Conservation (phyloP, 1,140 invertebrate species). For the Cydia amplana region DNA sequence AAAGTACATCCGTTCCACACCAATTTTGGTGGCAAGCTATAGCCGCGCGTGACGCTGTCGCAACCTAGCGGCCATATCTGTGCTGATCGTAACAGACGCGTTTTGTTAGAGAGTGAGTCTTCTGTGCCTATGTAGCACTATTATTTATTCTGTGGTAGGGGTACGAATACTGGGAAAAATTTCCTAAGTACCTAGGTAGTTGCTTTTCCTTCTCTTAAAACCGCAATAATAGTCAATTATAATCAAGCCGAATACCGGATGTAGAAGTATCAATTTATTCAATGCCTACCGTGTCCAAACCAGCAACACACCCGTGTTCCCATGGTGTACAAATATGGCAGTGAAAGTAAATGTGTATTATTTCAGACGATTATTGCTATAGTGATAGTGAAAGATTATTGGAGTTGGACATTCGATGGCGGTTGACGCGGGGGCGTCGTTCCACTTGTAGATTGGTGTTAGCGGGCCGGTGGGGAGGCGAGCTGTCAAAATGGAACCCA, state of each 20-base stretch:
- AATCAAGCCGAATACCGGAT: neutral
- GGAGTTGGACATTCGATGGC: neutral
- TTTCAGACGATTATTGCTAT: neutral
- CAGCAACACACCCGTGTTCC: neutral
- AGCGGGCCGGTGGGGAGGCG: constrained; percentile 13
- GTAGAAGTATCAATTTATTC: neutral
- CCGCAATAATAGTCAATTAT: too few species aligned
- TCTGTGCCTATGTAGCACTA: too few species aligned
- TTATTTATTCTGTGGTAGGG: too few species aligned
- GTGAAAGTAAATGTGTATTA: constrained; percentile 4
- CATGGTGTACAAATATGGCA: neutral
- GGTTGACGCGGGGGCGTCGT: constrained; percentile 14
- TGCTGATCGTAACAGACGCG: too few species aligned
- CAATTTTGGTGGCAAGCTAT: too few species aligned
- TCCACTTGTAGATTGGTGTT: constrained; percentile 26
- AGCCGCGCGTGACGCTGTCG: too few species aligned
- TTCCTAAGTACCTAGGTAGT: too few species aligned
- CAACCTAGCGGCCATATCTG: too few species aligned
- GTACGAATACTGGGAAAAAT: too few species aligned
- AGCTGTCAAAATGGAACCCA: constrained; percentile 12
- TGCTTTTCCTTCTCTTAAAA: too few species aligned
- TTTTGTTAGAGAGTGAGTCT: too few species aligned
- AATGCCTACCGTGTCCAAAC: neutral
- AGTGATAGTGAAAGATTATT: neutral
- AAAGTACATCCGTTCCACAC: too few species aligned